Evolutionary conservation across 2,113 vertebrate species (phyloP), one percentile per base, ranked within the genome.

Genomic region (Lagopus muta): DNA sequence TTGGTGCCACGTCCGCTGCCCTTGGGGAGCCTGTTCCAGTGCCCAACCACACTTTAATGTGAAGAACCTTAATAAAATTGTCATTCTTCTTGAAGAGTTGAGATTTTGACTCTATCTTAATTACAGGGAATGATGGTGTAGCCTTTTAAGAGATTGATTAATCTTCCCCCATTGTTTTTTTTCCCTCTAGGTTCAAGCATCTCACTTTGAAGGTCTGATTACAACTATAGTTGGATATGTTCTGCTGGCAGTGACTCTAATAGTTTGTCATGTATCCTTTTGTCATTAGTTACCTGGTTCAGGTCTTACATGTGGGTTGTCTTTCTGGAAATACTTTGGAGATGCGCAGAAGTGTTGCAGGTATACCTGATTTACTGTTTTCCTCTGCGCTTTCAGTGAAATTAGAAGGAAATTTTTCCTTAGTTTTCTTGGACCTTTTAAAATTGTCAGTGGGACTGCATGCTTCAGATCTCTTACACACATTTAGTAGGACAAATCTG

Each of bases 231-330:
- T 99, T 2, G 99, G 99, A 28, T 99, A 99, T 87, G 98, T 99
- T 88, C 98, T 99, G 70, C 96, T 99, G 81, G 99, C 99, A 88
- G 98, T 99, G 94, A 98, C 98, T 22, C 97, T 99, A 71, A 99
- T 99, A 64, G 95, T 99, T 91, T 99, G 98, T 97, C 99, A 99
- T 87, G 99, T 99, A 99, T 99, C 99, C 99, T 99, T 98, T 90
- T 94, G 75, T 81, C 45, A 78, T 38, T 40, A 70, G n/a, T 74
- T 67, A 21, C 20, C 24, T 86, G 8, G 8, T n/a, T 82, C 52
- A 32, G 34, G 72, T 83, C 50, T 70, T 65, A 61, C 22, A 3
- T 22, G 9, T 42, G 36, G 62, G 32, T 64, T 1, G 1, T 48
- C 36, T 75, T 81, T 82, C 61, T 73, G 54, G 1, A 24, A 52